Evolutionary conservation across 2,888 invertebrate species (phyloP).

Genomic region (Gymnoscelis rufifasciata): DNA sequence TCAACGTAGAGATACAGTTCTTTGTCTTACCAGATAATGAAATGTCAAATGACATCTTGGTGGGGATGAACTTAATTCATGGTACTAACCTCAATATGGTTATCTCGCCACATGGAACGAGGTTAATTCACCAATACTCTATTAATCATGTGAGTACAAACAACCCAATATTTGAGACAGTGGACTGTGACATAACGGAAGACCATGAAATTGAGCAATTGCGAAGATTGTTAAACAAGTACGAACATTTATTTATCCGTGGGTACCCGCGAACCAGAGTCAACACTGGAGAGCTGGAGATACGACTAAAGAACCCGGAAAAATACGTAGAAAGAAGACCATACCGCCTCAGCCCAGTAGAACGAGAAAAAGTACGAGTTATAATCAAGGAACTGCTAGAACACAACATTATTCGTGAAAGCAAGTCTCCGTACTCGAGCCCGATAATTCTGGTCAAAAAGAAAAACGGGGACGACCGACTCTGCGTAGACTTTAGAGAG

Average conservation of each 20-base stretch:
- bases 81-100: background rate
- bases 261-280: background rate
- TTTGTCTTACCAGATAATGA: background rate
- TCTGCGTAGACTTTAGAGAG: conserved; percentile 24
- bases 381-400: conserved; percentile 33
- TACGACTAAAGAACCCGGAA: background rate
- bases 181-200: background rate
- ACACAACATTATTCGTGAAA: conserved; percentile 34
- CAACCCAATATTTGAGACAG: background rate
- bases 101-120: background rate
- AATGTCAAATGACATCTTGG: background rate
- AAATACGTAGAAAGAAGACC: conserved; percentile 2
- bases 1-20: background rate
- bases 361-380: conserved; percentile 31
- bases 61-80: background rate
- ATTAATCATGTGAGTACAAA: background rate
- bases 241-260: background rate
- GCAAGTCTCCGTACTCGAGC: conserved; percentile 35
- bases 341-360: conserved; percentile 9
- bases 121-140: background rate
- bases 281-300: background rate
- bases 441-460: conserved; percentile 34
- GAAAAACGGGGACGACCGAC: conserved; percentile 29
- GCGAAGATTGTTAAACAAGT: background rate
- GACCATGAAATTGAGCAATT: background rate